Evolutionary conservation across 1,140 invertebrate genomes (phyloP).

Genomic region (Phymorhynchus buccinoides): DNA sequence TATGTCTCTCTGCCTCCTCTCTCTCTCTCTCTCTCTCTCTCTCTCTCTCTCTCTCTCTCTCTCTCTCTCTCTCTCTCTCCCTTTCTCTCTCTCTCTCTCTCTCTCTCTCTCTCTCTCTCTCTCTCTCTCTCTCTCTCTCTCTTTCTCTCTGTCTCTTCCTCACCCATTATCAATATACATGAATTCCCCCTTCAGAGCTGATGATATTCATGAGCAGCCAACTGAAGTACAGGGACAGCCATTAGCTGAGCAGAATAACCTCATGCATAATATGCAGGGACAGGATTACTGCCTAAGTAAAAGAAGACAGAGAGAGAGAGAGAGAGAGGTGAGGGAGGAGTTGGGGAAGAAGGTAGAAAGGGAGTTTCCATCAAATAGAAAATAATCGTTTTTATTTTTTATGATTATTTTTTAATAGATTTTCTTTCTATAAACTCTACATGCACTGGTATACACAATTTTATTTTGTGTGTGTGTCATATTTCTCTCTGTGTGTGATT

Average conservation of each 20-base stretch:
- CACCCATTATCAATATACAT: conserved; percentile 1
- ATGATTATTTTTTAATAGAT: too few relatives aligned
- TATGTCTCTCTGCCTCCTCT: background rate
- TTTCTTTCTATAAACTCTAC: too few relatives aligned
- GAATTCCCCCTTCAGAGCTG: background rate
- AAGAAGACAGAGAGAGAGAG: background rate
- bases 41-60: background rate
- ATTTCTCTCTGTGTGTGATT: too few relatives aligned
- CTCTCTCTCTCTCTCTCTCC: background rate
- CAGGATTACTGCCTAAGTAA: too few relatives aligned
- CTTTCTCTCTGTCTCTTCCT: background rate
- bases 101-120: background rate
- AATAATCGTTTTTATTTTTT: too few relatives aligned
- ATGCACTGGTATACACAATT: too few relatives aligned
- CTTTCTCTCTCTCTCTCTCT: background rate
- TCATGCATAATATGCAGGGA: conserved; percentile 11
- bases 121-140: background rate
- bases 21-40: background rate
- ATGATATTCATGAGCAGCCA: background rate
- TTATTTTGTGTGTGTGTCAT: too few relatives aligned
- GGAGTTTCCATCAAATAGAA: too few relatives aligned
- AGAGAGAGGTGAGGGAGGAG: background rate
- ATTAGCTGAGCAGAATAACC: background rate
- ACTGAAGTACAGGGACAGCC: background rate
- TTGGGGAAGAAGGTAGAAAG: background rate